Evolutionary conservation across 1,140 invertebrate species (phyloP).

Genomic region (Papilio aristodemus): DNA sequence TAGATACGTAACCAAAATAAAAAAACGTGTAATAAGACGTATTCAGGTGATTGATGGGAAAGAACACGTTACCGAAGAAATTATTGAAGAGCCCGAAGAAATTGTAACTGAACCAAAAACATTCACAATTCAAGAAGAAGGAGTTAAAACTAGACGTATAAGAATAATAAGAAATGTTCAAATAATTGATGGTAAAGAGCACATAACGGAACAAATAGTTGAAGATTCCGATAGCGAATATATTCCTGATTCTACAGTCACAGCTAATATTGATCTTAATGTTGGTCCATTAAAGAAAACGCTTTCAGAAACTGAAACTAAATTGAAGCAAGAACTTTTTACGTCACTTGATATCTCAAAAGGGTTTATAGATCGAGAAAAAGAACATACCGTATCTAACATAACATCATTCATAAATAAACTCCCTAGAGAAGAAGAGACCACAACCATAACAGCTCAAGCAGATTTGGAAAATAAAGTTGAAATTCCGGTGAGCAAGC

Average conservation of each 20-base stretch:
- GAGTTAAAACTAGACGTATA: constrained; percentile 81
- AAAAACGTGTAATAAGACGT: constrained; percentile 85
- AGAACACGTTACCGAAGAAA: constrained; percentile 86
- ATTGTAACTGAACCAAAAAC: constrained; percentile 37
- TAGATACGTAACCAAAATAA: constrained; percentile 82
- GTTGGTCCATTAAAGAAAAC: constrained; percentile 14
- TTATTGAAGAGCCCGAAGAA: constrained; percentile 87
- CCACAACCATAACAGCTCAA: not conserved
- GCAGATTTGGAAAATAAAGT: not conserved
- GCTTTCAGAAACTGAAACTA: constrained; percentile 6
- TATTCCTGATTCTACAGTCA: constrained; percentile 41
- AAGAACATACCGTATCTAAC: not conserved
- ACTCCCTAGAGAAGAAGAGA: constrained; percentile 3
- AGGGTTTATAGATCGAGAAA: constrained; percentile 26
- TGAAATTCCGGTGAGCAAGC: not conserved
- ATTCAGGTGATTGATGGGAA: constrained; percentile 90
- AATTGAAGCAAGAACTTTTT: constrained; percentile 21
- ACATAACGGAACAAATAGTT: constrained; percentile 85
- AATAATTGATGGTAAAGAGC: constrained; percentile 89
- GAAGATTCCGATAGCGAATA: constrained; percentile 84
- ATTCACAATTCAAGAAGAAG: constrained; percentile 52
- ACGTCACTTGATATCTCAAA: constrained; percentile 14
- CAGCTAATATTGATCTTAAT: constrained; percentile 42
- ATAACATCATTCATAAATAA: not conserved
- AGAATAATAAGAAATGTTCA: constrained; percentile 86